Base-by-base conservation (phyloP, 2,797 vertebrate species). In the Notolabrus celidotus region DNA sequence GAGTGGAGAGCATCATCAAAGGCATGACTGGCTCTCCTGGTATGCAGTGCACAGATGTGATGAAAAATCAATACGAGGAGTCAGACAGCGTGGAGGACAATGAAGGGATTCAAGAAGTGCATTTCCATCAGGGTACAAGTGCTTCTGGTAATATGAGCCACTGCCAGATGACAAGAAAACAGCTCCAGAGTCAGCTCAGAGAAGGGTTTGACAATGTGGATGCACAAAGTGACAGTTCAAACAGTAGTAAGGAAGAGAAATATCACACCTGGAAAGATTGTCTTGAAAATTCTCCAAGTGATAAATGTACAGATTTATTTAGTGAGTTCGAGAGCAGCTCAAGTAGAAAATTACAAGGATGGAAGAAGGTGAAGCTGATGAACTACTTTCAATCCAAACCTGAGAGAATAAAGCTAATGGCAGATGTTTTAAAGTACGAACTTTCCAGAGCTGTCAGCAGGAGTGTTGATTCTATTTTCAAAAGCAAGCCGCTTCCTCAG, bases 1-100 rank as follows among this genome's bases (percentile, higher is more conserved):
- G 96, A 80, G 96, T 96, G 45, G 96, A 97, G 80, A 95, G 94
- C 68, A 96, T 96, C 53, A 88, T 96, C 80, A 94, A 67, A 88
- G 93, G 95, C 62, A 96, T 96, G 92, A 93, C 67, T 57, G 59
- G 89, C 42, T 87, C 88, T 50, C 84, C 92, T 20, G 60, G 43
- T 31, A 3, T 73, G 8, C 46, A 27, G 10, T 47, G 53, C 41
- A 62, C 67, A 31, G 82, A 79, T 15, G 29, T 59, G 46, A 47
- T 5, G n/a, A 23, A 60, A 51, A 54, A 43, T 0, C 64, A 34
- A 43, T 25, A 5, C 3, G 5, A 51, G 42, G 3, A 68, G 51
- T 19, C 39, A 1, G 76, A 82, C 10, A 45, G 31, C 25, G 9
- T 29, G 19, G 58, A 25, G 54, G 89, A 83, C 27, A 86, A 73